Conservation (phyloP, 2,888 invertebrate species). For the Eristalis pertinax region DNA sequence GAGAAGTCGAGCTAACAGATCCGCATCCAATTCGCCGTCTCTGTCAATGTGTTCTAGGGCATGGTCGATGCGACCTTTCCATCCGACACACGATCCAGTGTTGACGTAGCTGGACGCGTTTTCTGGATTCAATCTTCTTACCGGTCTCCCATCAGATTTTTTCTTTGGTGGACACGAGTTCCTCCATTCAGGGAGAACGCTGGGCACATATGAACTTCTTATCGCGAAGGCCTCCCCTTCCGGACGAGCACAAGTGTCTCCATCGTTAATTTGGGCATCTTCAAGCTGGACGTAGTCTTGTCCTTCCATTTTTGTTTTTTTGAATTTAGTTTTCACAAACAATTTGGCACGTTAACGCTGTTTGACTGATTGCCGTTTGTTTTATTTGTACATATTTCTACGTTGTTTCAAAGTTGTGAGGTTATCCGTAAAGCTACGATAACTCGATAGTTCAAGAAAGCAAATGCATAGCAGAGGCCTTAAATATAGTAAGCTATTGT, state of each 20-base stretch:
- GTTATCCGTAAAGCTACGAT: too few relatives aligned
- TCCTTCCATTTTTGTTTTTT: not conserved
- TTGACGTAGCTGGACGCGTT: slow-evolving; percentile 40
- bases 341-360: too few relatives aligned
- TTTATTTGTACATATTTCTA: too few relatives aligned
- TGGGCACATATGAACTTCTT: not conserved
- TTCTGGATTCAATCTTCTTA: slow-evolving; percentile 3
- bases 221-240: not conserved
- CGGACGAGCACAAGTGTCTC: too few relatives aligned
- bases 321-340: not conserved
- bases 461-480: too few relatives aligned
- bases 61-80: slow-evolving; percentile 69
- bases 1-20: slow-evolving; percentile 22
- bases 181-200: slow-evolving; percentile 22
- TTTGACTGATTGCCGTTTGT: too few relatives aligned
- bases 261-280: not conserved
- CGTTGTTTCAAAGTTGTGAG: too few relatives aligned
- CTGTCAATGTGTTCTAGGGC: slow-evolving; percentile 48
- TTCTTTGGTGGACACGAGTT: not conserved
- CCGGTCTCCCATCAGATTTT: not conserved
- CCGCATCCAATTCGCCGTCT: slow-evolving; percentile 32
- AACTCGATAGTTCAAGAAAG: too few relatives aligned
- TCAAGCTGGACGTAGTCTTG: not conserved
- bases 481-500: too few relatives aligned
- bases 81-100: slow-evolving; percentile 58